These are phyloP conservation scores for Phengaris arion DNA, from an alignment of 2,888 invertebrate genomes.

Conservation along the genomic window DNA sequence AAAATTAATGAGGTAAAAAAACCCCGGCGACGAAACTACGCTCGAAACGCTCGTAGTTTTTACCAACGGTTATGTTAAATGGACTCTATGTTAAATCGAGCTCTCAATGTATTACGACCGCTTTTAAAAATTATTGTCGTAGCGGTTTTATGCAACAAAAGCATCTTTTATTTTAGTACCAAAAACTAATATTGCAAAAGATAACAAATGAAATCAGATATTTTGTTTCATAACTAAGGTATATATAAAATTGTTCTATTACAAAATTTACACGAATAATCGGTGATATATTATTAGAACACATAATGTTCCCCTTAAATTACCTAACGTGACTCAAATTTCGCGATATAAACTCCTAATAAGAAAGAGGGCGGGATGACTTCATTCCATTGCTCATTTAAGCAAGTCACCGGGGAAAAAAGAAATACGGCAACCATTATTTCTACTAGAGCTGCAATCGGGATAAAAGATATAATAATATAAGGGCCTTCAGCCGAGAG, in stretches of 20 bases:
- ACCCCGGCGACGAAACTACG: constrained; percentile 46
- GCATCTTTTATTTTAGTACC: neutral
- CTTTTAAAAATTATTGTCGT: neutral
- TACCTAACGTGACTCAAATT: constrained; percentile 33
- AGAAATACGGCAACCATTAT: constrained; percentile 56
- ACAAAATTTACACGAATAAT: neutral
- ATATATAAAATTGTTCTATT: neutral
- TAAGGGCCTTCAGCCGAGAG: constrained; percentile 46
- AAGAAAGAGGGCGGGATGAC: constrained; percentile 41
- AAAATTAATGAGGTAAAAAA: constrained; percentile 79
- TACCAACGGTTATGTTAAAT: constrained; percentile 32
- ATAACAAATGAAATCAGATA: too few species aligned
- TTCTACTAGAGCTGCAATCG: constrained; percentile 57
- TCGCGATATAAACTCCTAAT: constrained; percentile 31
- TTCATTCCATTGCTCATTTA: constrained; percentile 47
- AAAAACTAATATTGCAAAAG: constrained; percentile 1
- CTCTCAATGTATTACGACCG: constrained; percentile 18
- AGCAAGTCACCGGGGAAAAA: constrained; percentile 47
- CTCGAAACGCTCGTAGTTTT: constrained; percentile 39
- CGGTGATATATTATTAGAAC: neutral
- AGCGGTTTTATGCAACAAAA: neutral
- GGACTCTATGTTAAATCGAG: constrained; percentile 25
- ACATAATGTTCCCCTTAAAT: constrained; percentile 32
- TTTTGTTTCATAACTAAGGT: too few species aligned
- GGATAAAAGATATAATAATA: constrained; percentile 55